Percentiles rank a stretch among this genome's conserved stretches.
Evolutionary conservation across 1,140 invertebrate genomes (phyloP).

Genomic region (Penaeus indicus): DNA sequence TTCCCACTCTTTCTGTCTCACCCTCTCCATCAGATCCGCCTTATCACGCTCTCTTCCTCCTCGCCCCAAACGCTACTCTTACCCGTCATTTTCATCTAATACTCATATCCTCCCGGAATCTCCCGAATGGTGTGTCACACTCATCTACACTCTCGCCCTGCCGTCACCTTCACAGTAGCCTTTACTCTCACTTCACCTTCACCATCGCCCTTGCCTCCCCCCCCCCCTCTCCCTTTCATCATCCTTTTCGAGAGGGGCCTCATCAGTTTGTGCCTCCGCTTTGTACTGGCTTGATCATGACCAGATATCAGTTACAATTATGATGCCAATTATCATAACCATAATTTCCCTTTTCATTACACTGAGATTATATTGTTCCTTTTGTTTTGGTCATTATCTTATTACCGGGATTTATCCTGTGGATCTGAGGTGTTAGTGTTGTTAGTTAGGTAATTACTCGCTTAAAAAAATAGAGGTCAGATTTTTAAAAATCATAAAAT

Average conservation of each 20-base stretch:
- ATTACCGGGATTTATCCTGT: too few relatives aligned
- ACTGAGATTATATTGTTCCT: conserved; percentile 9
- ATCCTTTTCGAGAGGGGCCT: not conserved
- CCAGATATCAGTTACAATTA: conserved; percentile 23
- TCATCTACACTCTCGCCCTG: not conserved
- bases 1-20: too few relatives aligned
- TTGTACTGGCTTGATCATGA: not conserved
- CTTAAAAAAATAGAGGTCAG: too few relatives aligned
- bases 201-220: not conserved
- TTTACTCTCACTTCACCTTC: not conserved
- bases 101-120: too few relatives aligned
- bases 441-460: too few relatives aligned
- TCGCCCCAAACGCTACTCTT: too few relatives aligned
- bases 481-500: too few relatives aligned
- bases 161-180: not conserved
- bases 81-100: too few relatives aligned
- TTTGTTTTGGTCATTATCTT: not conserved
- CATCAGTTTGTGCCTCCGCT: not conserved
- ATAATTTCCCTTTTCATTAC: not conserved
- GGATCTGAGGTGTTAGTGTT: too few relatives aligned
- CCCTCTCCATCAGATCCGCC: too few relatives aligned
- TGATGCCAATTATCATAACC: conserved; percentile 27
- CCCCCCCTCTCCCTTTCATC: not conserved
- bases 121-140: not conserved
- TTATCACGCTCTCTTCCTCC: too few relatives aligned